Percentiles rank a stretch among this genome's conserved stretches.
Conservation (phyloP, 2,113 vertebrate genomes). For the Tyrannus savana region DNA sequence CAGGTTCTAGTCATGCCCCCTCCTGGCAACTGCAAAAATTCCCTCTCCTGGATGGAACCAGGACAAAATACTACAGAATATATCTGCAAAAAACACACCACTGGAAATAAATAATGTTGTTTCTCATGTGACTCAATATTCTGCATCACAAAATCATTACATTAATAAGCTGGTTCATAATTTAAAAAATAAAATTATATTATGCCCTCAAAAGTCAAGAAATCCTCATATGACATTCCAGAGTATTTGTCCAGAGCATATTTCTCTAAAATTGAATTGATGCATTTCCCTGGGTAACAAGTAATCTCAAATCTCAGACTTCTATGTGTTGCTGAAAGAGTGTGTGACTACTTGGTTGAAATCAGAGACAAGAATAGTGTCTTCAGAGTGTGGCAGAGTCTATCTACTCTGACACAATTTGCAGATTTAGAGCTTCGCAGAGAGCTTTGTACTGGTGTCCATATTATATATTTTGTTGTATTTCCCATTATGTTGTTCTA, state of each 20-base stretch:
- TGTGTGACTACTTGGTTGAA: background rate
- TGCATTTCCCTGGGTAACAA: background rate
- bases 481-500: background rate
- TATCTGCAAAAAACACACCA: background rate
- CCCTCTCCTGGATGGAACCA: background rate
- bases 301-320: background rate
- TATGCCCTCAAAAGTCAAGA: background rate
- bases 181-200: background rate
- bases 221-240: background rate
- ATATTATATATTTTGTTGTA: background rate
- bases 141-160: background rate
- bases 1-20: background rate
- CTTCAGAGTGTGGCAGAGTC: background rate
- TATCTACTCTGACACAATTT: background rate
- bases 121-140: background rate
- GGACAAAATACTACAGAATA: background rate
- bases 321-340: background rate
- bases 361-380: background rate
- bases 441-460: background rate
- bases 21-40: background rate
- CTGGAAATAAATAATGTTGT: background rate
- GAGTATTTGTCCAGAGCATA: background rate
- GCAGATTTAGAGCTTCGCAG: background rate
- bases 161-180: background rate
- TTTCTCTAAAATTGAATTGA: background rate